phyloP scores from a whole-genome alignment of 1,140 invertebrate genomes.

The Drosophila erecta region DNA sequence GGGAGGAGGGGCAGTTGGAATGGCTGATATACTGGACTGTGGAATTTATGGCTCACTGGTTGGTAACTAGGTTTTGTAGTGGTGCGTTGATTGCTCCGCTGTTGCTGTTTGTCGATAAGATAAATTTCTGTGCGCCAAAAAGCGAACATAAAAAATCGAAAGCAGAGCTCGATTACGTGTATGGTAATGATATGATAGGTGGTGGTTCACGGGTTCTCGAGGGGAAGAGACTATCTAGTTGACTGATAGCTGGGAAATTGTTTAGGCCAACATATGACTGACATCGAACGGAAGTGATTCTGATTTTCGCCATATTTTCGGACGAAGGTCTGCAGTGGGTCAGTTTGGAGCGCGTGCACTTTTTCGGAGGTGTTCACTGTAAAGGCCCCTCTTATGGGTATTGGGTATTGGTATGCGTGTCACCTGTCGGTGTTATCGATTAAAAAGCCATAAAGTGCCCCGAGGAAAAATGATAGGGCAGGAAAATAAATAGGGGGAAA shows the following conservation, averaged over 20 bases:
- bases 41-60: constrained; percentile 42
- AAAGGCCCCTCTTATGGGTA: constrained; percentile 20
- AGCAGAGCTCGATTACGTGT: constrained; percentile 69
- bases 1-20: background rate
- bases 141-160: constrained; percentile 64
- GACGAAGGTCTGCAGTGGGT: constrained; percentile 7
- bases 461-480: constrained; percentile 37
- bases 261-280: constrained; percentile 37
- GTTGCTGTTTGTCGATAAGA: constrained; percentile 69
- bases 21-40: constrained; percentile 37
- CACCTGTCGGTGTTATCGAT: constrained; percentile 62
- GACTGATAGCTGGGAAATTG: constrained; percentile 5
- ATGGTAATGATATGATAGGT: constrained; percentile 64
- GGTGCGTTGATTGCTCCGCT: constrained; percentile 52
- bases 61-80: constrained; percentile 18
- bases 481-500: background rate
- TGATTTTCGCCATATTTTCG: constrained; percentile 8
- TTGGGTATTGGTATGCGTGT: constrained; percentile 44
- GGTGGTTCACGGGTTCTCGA: background rate
- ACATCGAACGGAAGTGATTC: constrained; percentile 66
- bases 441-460: constrained; percentile 65
- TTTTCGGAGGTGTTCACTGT: constrained; percentile 59
- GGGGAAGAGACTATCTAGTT: constrained; percentile 13
- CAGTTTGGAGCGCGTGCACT: constrained; percentile 39
- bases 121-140: constrained; percentile 61